Evolutionary conservation across 1,140 invertebrate species (phyloP), one percentile per base, ranked within the genome.

Genomic region (Scaptomyza hsui): DNA sequence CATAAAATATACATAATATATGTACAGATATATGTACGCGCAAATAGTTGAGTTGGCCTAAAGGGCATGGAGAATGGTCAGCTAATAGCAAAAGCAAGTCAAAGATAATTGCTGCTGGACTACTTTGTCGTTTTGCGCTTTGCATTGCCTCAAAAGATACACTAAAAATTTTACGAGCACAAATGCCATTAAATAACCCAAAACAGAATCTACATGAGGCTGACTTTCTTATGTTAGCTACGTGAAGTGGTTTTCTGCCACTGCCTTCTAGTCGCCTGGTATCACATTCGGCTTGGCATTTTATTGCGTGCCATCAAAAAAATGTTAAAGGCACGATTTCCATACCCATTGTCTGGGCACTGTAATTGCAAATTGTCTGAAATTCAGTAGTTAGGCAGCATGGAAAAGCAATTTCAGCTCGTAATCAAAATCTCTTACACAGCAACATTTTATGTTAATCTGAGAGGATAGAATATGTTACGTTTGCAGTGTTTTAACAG

Each of bases 1-100:
- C 76, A 85, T 85, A 80, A 85, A 85, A 86, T 85, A 74, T 86
- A 77, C 81, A 73, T 86, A 80, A 79, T 73, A 86, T 86, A 83
- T 75, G 69, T 60, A 69, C 47, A 9, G 26, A 29, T 2, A 9
- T 29, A 80, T 80, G 85, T 75, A 73, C 59, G 72, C 45, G 78
- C 78, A 80, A 83, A 83, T 86, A 85, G 77, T 86, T 77, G 68
- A 49, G 12, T n/a, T 10, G 37, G 37, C 52, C 52, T 29, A 16
- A 19, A 32, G 16, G 21, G 45, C 12, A 42, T 29, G 53, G 16
- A 24, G 26, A 9, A 29, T 29, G 81, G 78, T 82, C 82, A 86
- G 80, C 81, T 86, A 86, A 86, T 88, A 79, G 82, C 78, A 81
- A 68, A 81, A 75, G 65, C 81, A 81, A 88, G 82, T 88, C 81